phyloP scores from a whole-genome alignment of 2,113 vertebrate genomes.

The Trachemys scripta region DNA sequence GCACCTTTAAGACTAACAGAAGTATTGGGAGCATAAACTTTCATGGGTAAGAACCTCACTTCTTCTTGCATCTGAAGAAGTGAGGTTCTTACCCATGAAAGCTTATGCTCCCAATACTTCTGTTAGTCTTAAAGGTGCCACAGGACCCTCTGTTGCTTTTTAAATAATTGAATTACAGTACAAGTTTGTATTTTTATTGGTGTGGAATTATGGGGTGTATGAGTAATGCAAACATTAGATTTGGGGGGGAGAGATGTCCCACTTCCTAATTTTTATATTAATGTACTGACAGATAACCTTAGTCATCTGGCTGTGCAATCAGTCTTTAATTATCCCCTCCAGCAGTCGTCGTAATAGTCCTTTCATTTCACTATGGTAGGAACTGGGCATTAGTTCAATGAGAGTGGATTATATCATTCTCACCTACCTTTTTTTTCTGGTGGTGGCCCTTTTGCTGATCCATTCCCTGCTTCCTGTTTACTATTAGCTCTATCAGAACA shows the following conservation, averaged over 20 bases:
- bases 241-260: not conserved
- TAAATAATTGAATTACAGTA: not conserved
- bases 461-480: not conserved
- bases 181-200: not conserved
- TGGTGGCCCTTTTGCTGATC: not conserved
- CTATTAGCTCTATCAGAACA: not conserved
- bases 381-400: not conserved
- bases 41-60: no score
- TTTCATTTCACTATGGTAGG: not conserved
- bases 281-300: accelerated
- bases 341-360: not conserved
- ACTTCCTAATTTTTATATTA: constrained; percentile 4
- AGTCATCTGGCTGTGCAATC: not conserved
- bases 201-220: not conserved
- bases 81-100: no score
- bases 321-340: not conserved
- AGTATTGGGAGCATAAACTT: no score
- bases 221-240: not conserved
- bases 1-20: no score
- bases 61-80: no score
- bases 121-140: no score
- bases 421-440: not conserved
- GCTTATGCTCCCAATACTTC: no score
- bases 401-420: not conserved
- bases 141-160: not conserved